These are phyloP conservation scores for Corythornis leucogaster DNA, from an alignment of 2,797 vertebrate species.

Conservation along the genomic window DNA sequence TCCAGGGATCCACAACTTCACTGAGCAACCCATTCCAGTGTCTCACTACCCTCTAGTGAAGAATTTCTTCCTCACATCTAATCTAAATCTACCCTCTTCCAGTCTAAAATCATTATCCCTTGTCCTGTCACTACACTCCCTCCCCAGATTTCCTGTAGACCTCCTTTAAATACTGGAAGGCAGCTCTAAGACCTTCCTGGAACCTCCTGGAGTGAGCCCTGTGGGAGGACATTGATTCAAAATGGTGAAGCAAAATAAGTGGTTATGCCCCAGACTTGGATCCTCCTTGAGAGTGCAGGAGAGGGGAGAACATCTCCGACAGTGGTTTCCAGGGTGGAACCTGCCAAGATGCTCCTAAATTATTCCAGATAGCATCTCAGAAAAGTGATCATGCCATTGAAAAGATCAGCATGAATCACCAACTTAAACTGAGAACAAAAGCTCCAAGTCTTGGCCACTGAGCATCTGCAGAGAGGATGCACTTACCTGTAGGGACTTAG, in stretches of 20 bases:
- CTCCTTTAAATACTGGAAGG: not conserved
- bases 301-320: accelerated
- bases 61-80: not conserved
- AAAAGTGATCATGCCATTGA: accelerated
- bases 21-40: not conserved
- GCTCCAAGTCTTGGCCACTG: not conserved
- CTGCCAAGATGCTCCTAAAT: not conserved
- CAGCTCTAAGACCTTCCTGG: not conserved
- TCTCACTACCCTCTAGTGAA: not conserved
- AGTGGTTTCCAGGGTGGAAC: not conserved
- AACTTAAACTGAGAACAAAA: not conserved
- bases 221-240: accelerated
- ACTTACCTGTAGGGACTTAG: not conserved
- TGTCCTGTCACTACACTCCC: not conserved
- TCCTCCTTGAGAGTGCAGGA: not conserved
- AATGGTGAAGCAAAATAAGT: not conserved
- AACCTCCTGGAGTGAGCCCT: accelerated
- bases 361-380: not conserved
- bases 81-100: not conserved
- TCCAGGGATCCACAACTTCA: not conserved
- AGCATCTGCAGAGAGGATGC: not conserved
- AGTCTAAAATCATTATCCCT: not conserved
- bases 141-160: not conserved
- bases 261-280: not conserved
- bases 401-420: not conserved